Percentiles rank a stretch among this genome's conserved stretches.
These are phyloP conservation scores for Eupithecia vulgata DNA, from an alignment of 2,888 invertebrate genomes.

Conservation along the genomic window DNA sequence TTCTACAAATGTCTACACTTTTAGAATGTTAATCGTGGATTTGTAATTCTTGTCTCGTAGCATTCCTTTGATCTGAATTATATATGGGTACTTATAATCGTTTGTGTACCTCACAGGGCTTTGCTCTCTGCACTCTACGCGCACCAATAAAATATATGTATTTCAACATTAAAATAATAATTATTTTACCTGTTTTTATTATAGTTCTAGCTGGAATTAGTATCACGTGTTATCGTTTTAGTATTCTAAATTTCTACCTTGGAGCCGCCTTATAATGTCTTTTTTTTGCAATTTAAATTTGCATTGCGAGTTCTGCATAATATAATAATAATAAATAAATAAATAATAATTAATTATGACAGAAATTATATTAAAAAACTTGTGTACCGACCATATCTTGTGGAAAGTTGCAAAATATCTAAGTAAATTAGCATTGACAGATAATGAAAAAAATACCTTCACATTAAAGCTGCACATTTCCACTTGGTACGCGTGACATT, in stretches of 20 bases:
- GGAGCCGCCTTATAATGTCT: not conserved
- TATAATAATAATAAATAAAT: not conserved
- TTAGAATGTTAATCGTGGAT: conserved; percentile 23
- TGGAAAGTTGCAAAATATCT: not conserved
- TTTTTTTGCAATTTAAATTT: not conserved
- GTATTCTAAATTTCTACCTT: not conserved
- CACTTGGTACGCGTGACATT: too few relatives aligned
- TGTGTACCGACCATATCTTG: not conserved
- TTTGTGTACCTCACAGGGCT: not conserved
- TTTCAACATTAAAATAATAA: not conserved
- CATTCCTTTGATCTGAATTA: conserved; percentile 15
- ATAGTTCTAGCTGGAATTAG: not conserved
- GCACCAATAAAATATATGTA: not conserved
- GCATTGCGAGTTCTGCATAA: not conserved
- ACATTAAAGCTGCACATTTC: too few relatives aligned
- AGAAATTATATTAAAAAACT: not conserved
- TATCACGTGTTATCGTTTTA: not conserved
- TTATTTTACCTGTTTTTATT: not conserved
- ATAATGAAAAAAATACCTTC: not conserved
- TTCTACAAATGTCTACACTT: conserved; percentile 16
- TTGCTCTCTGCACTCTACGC: not conserved
- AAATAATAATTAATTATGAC: not conserved
- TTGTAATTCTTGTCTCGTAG: conserved; percentile 17
- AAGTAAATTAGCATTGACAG: too few relatives aligned
- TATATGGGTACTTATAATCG: not conserved